These are phyloP conservation scores for Xenus cinereus DNA, from an alignment of 2,113 vertebrate genomes.

Conservation along the genomic window DNA sequence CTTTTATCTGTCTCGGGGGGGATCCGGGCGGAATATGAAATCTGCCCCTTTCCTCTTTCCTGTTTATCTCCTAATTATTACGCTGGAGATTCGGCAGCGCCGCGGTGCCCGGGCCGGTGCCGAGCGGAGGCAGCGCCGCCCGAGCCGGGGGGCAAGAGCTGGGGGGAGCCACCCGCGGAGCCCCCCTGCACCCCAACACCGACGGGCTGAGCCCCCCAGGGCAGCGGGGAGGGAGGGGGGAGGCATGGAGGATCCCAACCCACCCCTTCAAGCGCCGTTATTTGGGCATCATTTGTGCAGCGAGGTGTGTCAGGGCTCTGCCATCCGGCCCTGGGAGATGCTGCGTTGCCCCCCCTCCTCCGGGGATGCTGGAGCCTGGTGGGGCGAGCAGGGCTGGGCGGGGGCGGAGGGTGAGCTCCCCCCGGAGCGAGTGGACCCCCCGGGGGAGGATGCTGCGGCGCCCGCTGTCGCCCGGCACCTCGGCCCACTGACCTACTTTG, in stretches of 20 bases:
- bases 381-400: accelerated
- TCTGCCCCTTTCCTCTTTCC: conserved; percentile 26
- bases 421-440: accelerated
- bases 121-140: background rate
- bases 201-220: accelerated
- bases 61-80: conserved; percentile 57
- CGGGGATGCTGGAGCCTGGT: accelerated
- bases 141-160: accelerated
- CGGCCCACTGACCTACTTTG: conserved; percentile 58
- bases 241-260: accelerated
- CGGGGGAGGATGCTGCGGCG: accelerated
- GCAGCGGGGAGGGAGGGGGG: background rate
- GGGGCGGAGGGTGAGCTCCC: background rate
- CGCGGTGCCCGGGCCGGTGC: background rate
- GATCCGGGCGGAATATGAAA: background rate
- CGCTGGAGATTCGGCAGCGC: conserved; percentile 28
- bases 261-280: accelerated
- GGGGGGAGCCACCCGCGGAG: background rate
- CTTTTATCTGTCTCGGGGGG: conserved; percentile 48
- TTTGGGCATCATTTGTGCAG: background rate
- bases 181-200: background rate
- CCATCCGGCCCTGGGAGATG: accelerated
- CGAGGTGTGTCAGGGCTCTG: background rate
- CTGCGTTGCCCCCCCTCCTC: too few relatives aligned
- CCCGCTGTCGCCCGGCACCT: background rate